These are phyloP conservation scores for Gisinianus flammeolus DNA, from an alignment of 2,888 invertebrate genomes.

Conservation along the genomic window DNA sequence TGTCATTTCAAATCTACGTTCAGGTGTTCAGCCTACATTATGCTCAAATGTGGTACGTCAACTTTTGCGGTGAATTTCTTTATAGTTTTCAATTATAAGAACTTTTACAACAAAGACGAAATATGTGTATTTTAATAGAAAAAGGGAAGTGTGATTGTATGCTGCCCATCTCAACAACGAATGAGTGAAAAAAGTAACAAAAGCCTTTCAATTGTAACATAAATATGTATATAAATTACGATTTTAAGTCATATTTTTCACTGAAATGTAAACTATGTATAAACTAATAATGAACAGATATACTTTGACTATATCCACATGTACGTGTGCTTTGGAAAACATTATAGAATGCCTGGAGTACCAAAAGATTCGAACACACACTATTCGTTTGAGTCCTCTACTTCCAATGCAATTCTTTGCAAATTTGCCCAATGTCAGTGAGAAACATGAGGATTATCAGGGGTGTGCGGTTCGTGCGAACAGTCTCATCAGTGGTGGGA, in stretches of 20 bases:
- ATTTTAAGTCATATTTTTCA: too few relatives aligned
- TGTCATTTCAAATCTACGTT: constrained; percentile 9
- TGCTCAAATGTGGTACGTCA: neutral
- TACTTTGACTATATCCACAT: too few relatives aligned
- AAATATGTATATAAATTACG: neutral
- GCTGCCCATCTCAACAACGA: constrained; percentile 12
- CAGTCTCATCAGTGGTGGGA: constrained; percentile 27
- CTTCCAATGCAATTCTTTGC: neutral
- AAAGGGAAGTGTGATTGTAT: neutral
- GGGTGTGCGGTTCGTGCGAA: neutral
- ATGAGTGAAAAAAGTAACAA: constrained; percentile 19
- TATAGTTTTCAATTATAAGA: neutral
- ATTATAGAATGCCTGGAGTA: constrained; percentile 11
- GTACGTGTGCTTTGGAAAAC: too few relatives aligned
- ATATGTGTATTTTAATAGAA: neutral
- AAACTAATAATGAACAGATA: too few relatives aligned
- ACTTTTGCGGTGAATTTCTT: neutral
- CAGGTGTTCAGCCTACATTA: constrained; percentile 8
- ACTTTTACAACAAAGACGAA: neutral
- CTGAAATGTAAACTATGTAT: too few relatives aligned
- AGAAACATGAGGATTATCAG: neutral
- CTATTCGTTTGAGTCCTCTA: neutral
- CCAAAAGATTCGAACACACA: neutral
- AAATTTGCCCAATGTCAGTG: neutral
- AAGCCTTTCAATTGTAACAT: neutral